phyloP scores from a whole-genome alignment of 2,888 invertebrate species.

The Metellina segmentata region DNA sequence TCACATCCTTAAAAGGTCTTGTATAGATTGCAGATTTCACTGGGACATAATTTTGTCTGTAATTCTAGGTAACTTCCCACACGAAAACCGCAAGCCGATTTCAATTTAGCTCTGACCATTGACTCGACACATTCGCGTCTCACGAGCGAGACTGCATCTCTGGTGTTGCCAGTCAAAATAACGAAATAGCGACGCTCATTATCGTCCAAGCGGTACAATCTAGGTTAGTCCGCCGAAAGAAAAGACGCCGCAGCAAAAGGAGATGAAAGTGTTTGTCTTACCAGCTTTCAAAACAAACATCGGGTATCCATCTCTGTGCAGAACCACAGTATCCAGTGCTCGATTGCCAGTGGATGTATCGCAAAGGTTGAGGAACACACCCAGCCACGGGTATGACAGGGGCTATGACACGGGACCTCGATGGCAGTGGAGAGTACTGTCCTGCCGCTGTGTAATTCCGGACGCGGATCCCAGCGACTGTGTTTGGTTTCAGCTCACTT shows the following conservation, averaged over 20 bases:
- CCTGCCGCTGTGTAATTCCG: neutral
- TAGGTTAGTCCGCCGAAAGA: neutral
- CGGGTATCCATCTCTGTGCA: neutral
- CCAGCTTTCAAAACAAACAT: conserved; percentile 24
- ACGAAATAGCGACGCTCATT: too few relatives aligned
- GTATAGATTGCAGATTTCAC: too few relatives aligned
- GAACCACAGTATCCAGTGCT: neutral
- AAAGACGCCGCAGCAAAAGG: neutral
- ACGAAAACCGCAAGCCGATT: too few relatives aligned
- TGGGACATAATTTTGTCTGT: too few relatives aligned
- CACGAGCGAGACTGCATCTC: too few relatives aligned
- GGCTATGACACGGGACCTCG: neutral
- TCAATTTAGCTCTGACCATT: too few relatives aligned
- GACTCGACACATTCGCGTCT: too few relatives aligned
- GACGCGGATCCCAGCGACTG: conserved; percentile 15
- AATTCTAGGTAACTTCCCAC: too few relatives aligned
- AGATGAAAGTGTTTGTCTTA: conserved; percentile 2
- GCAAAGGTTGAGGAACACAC: too few relatives aligned
- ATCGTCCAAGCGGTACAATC: too few relatives aligned
- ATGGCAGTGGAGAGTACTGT: neutral
- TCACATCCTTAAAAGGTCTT: too few relatives aligned
- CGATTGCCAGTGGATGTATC: neutral
- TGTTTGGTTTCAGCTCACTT: conserved; percentile 18
- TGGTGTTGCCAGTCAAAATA: too few relatives aligned
- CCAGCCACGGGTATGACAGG: neutral